A percentile compares a stretch with the other conserved stretches of the same genome.
phyloP scores from a whole-genome alignment of 2,113 vertebrate species.

The Xenopus laevis region DNA sequence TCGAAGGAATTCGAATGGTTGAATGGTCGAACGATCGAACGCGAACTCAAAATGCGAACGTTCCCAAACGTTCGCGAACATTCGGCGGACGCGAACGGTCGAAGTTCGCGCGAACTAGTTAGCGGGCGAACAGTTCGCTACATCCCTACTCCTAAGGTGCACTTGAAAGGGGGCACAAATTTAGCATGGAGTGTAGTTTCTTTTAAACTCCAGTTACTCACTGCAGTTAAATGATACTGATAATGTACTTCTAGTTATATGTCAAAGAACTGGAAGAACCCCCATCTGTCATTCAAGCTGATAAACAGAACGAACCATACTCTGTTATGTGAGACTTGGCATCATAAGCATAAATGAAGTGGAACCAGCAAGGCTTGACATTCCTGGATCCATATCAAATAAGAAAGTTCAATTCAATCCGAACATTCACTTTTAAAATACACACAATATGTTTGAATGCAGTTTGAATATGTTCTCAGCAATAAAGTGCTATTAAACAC shows the following conservation, averaged over 20 bases:
- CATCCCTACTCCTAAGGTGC: no score
- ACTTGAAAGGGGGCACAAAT: neutral
- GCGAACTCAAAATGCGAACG: no score
- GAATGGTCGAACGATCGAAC: no score
- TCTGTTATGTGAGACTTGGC: neutral
- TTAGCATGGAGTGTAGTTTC: neutral
- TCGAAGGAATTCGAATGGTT: no score
- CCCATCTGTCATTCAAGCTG: neutral
- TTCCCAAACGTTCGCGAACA: no score
- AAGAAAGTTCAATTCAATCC: neutral
- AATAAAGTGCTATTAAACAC: no score
- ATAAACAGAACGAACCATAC: neutral
- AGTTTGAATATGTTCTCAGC: no score
- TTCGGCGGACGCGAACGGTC: no score
- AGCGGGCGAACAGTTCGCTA: no score
- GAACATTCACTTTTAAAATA: no score
- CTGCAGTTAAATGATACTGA: neutral
- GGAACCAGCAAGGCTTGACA: neutral
- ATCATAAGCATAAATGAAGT: neutral
- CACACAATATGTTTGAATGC: no score
- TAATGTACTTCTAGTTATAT: slow-evolving; percentile 3
- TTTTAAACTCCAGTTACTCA: neutral
- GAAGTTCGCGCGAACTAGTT: no score
- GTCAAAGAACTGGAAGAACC: slow-evolving; percentile 1
- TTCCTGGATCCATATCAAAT: neutral